phyloP scores from a whole-genome alignment of 2,797 vertebrate genomes.

The Bradypodion pumilum region DNA sequence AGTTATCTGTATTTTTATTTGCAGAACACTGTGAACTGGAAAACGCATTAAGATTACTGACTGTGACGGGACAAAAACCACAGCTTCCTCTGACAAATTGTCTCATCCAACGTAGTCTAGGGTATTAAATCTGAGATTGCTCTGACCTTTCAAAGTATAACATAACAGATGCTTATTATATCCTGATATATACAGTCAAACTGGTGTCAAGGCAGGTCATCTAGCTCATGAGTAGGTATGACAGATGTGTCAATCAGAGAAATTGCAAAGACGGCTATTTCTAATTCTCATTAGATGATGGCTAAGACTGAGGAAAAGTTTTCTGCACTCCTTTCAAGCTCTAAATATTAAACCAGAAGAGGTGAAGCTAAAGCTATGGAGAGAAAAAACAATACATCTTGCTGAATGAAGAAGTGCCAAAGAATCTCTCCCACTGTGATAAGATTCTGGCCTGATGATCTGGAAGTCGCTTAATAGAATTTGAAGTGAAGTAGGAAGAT shows the following conservation, averaged over 20 bases:
- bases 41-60: constrained; percentile 37
- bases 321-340: too few relatives aligned
- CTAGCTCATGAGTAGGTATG: constrained; percentile 47
- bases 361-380: too few relatives aligned
- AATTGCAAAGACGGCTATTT: constrained; percentile 49
- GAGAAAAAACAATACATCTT: too few relatives aligned
- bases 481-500: too few relatives aligned
- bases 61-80: constrained; percentile 43
- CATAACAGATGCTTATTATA: constrained; percentile 54
- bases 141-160: constrained; percentile 42
- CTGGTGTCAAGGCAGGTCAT: constrained; percentile 40
- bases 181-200: constrained; percentile 40
- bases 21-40: constrained; percentile 41
- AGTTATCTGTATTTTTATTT: constrained; percentile 30
- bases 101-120: constrained; percentile 54
- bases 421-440: too few relatives aligned
- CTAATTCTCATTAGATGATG: constrained; percentile 38
- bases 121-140: constrained; percentile 54
- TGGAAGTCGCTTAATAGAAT: too few relatives aligned
- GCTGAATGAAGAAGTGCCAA: too few relatives aligned
- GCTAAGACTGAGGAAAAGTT: too few relatives aligned
- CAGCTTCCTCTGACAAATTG: constrained; percentile 31
- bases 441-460: too few relatives aligned
- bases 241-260: constrained; percentile 44
- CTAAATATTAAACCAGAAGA: too few relatives aligned